Evolutionary conservation across 1,140 invertebrate species (phyloP).

Genomic region (Ceratina japonica): DNA sequence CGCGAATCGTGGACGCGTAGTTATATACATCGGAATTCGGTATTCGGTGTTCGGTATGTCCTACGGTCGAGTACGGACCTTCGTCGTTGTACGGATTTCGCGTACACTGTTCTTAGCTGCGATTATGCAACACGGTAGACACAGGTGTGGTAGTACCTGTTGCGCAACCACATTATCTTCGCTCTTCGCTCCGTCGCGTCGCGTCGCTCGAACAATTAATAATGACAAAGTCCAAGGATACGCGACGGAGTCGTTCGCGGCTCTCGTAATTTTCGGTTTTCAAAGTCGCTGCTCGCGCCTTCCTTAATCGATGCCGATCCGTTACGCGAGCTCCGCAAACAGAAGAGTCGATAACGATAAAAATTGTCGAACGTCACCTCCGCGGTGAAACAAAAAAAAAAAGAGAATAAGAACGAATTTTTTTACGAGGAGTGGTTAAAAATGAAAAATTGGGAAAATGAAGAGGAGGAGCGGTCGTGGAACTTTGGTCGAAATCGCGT

Average conservation of each 20-base stretch:
- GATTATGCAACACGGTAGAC: conserved; percentile 73
- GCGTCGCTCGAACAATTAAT: conserved; percentile 79
- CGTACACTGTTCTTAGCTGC: conserved; percentile 58
- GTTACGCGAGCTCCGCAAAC: neutral
- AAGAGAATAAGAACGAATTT: neutral
- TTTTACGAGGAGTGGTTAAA: too few species aligned
- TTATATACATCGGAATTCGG: neutral
- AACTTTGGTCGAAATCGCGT: conserved; percentile 52
- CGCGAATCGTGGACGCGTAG: too few species aligned
- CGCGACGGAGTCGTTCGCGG: conserved; percentile 46
- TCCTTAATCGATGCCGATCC: neutral
- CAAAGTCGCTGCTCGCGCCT: neutral
- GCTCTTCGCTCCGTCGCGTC: conserved; percentile 76
- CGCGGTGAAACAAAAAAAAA: too few species aligned
- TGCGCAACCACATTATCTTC: conserved; percentile 77
- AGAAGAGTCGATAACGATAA: neutral
- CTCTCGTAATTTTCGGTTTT: neutral
- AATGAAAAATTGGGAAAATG: too few species aligned
- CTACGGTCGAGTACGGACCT: conserved; percentile 34
- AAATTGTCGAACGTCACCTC: too few species aligned
- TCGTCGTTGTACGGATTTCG: conserved; percentile 56
- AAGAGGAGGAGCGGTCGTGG: neutral
- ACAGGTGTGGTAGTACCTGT: conserved; percentile 73
- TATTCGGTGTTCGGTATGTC: conserved; percentile 1
- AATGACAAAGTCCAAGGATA: conserved; percentile 79